phyloP scores from a whole-genome alignment of 37 sponge, comb jelly and placozoan species.

The Chondrilla cf. caribensis region DNA sequence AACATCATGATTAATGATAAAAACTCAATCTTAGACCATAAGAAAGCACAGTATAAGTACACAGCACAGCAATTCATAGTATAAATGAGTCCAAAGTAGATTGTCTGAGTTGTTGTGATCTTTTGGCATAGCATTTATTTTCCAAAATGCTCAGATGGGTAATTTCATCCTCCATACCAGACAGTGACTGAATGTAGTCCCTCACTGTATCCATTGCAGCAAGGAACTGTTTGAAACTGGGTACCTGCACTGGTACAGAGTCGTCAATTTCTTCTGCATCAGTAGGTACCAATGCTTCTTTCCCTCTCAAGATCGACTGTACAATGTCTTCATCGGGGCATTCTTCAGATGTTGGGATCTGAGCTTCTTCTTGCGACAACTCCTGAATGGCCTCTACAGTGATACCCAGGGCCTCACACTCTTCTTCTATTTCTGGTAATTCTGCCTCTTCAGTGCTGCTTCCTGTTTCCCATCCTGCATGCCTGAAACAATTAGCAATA shows the following conservation, averaged over 20 bases:
- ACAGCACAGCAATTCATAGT: too few relatives aligned
- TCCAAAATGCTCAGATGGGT: neutral
- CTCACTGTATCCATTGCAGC: conserved; percentile 9
- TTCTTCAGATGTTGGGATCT: conserved; percentile 9
- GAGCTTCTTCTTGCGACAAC: neutral
- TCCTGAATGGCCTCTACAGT: neutral
- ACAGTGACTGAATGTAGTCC: neutral
- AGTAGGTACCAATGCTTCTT: neutral
- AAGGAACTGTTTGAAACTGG: conserved; percentile 5
- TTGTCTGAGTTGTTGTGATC: too few relatives aligned
- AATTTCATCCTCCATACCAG: conserved; percentile 5
- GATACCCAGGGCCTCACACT: neutral
- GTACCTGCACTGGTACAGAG: neutral
- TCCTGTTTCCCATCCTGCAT: neutral
- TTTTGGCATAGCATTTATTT: too few relatives aligned
- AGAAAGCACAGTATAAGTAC: too few relatives aligned
- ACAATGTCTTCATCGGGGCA: conserved; percentile 12
- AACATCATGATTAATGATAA: neutral
- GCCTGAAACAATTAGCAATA: conserved; percentile 4
- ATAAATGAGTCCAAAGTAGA: too few relatives aligned
- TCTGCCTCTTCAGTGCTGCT: conserved; percentile 5
- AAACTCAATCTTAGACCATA: too few relatives aligned
- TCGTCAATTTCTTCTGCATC: neutral
- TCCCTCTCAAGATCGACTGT: neutral
- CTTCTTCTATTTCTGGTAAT: conserved; percentile 8